Base-by-base conservation (phyloP, 2,113 vertebrate species). In the Tachycineta bicolor region DNA sequence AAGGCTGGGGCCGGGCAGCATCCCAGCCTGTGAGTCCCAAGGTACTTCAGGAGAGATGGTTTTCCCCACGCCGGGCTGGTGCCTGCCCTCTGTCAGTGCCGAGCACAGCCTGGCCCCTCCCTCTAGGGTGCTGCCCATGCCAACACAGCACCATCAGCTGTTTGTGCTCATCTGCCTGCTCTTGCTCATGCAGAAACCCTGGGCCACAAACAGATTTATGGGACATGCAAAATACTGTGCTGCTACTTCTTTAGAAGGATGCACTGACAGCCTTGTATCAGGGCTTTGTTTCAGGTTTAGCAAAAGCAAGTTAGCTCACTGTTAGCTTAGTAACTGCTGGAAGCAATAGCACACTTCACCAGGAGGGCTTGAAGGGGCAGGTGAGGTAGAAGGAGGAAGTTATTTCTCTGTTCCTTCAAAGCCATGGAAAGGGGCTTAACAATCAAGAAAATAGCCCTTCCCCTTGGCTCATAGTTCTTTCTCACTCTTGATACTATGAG, bases 11-110 rank as follows among this genome's bases (percentile, higher is more conserved):
- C 46, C 15, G 5, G 74, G n/a, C 62, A 78, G 44, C 21, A 18
- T 6, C 8, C 4, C 6, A 74, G 22, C 2, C 44, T 53, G 10
- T 2, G 49, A 23, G 26, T 11, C 15, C 5, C 5, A 37, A n/a
- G 43, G 37, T 56, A 9, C 29, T 77, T 83, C 89, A 86, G 78
- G 75, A 93, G 58, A 62, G 7, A 34, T 3, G 24, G 10, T 24
- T 97, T 77, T 33, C 74, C 77, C 77, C 25, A 20, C 60, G 14
- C 20, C 2, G 2, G 11, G 58, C 80, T 69, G 39, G 53, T 65
- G 80, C 84, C 96, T 97, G 95, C 95, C 87, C 93, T 84, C 93
- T 96, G 9, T 75, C 31, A 39, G 94, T 82, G 64, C 79, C 0
- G 19, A 37, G 26, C 15, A n/a, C 44, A 43, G 41, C 56, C 37